Base-by-base conservation (phyloP, 2,888 invertebrate genomes). In the Dendrolimus pini region DNA sequence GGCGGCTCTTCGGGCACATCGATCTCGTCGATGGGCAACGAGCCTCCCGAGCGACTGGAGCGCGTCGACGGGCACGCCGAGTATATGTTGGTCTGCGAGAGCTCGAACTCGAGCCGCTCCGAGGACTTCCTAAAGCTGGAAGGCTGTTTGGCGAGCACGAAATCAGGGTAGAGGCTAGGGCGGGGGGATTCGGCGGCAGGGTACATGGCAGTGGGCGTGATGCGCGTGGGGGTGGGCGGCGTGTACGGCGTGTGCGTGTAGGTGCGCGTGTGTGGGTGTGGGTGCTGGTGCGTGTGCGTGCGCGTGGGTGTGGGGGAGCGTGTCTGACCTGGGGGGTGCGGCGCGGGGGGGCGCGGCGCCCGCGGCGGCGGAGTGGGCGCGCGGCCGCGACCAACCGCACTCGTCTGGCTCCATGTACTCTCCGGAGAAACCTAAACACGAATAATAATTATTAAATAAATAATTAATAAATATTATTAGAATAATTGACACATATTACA, bases 51-150 rank as follows among this genome's bases (percentile, higher is more conserved):
- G 76, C 83, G 85, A 64, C 82, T 82, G 60, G 85, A 85, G 67
- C 85, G 83, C 64, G 83, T 74, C 63, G 89, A 88, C 55, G 80
- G 77, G 66, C 86, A 84, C 57, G 86, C 81, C 41, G 93, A 93
- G 78, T 93, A 93, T 65, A 92, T 89, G 82, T 92, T 91, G 64
- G 82, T 80, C 74, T 92, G 90, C 55, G 92, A 90, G 56, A 93
- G 82, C 80, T 93, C 92, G 82, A 91, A 93, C 75, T 93, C 93
- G 64, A 92, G 84, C 62, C 92, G 86, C 78, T 89, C 87, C 68
- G 80, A 76, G 56, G 88, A 84, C 71, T 81, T 79, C 69, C 82
- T 85, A 77, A 88, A 86, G 78, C 83, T 83, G 80, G 79, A 81
- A 69, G 82, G 78, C 71, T 83, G 85, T 76, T 84, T 88, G 75